Conservation (phyloP, 64 coral and sea anemone genomes). For the Porites australiensis region DNA sequence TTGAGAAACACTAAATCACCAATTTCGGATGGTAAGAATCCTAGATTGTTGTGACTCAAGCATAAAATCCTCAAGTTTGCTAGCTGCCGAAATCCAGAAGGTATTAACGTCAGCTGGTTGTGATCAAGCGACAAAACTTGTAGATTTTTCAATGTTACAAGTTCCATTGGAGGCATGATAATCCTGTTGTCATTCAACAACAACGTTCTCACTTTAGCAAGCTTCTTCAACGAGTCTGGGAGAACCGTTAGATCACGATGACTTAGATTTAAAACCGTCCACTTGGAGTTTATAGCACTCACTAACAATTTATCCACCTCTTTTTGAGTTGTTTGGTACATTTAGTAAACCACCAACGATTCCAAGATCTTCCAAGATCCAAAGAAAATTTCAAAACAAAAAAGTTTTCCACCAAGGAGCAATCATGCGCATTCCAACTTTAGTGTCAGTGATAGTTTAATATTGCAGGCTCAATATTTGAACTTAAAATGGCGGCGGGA, state of each 20-base stretch:
- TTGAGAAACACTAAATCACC: constrained; percentile 73
- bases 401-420: neutral
- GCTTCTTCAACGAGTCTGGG: constrained; percentile 78
- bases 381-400: neutral
- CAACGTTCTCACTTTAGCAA: constrained; percentile 72
- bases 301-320: constrained; percentile 83
- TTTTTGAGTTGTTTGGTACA: constrained; percentile 86
- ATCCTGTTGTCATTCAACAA: constrained; percentile 94
- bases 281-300: constrained; percentile 68
- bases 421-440: constrained; percentile 8
- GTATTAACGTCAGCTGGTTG: constrained; percentile 94
- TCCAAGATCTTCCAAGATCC: no score
- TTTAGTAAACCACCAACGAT: neutral
- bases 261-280: constrained; percentile 80
- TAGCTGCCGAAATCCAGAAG: constrained; percentile 91
- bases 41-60: constrained; percentile 96
- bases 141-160: constrained; percentile 84
- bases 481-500: neutral
- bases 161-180: constrained; percentile 96
- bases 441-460: constrained; percentile 3
- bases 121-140: constrained; percentile 85
- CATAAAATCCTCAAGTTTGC: constrained; percentile 76
- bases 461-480: neutral
- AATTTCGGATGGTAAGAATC: constrained; percentile 89
- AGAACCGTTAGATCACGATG: constrained; percentile 92